Conservation (phyloP, 1,140 invertebrate genomes). For the Vanessa tameamea region DNA sequence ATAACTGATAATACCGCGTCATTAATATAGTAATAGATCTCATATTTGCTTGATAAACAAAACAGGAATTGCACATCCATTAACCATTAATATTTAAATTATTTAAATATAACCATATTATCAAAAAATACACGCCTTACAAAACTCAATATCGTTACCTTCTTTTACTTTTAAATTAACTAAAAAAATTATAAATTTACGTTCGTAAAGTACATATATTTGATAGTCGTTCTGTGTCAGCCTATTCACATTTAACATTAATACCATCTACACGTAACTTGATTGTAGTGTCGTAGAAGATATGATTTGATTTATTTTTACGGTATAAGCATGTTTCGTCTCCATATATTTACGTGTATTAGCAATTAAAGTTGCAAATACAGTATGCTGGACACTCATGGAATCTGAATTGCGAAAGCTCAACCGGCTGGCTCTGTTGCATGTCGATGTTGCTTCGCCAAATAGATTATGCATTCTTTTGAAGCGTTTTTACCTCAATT, state of each 20-base stretch:
- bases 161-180: too few species aligned
- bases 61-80: not conserved
- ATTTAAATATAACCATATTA: too few species aligned
- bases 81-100: too few species aligned
- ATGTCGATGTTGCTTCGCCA: slow-evolving; percentile 57
- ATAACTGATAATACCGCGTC: slow-evolving; percentile 52
- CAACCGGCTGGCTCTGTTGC: slow-evolving; percentile 58
- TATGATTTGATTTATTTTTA: not conserved
- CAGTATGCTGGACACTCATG: slow-evolving; percentile 42
- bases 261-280: too few species aligned
- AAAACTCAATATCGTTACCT: too few species aligned
- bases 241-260: too few species aligned
- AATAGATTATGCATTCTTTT: slow-evolving; percentile 58
- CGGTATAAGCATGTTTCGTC: slow-evolving; percentile 11
- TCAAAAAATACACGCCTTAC: too few species aligned
- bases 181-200: too few species aligned
- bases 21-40: slow-evolving; percentile 42
- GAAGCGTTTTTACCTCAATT: slow-evolving; percentile 15
- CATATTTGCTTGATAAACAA: slow-evolving; percentile 12
- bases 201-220: too few species aligned
- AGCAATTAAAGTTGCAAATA: slow-evolving; percentile 34
- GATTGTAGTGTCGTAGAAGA: too few species aligned
- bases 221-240: too few species aligned
- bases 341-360: slow-evolving; percentile 25
- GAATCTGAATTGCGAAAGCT: slow-evolving; percentile 62